phyloP scores from a whole-genome alignment of 2,113 vertebrate genomes.

The Copsychus sechellarum region DNA sequence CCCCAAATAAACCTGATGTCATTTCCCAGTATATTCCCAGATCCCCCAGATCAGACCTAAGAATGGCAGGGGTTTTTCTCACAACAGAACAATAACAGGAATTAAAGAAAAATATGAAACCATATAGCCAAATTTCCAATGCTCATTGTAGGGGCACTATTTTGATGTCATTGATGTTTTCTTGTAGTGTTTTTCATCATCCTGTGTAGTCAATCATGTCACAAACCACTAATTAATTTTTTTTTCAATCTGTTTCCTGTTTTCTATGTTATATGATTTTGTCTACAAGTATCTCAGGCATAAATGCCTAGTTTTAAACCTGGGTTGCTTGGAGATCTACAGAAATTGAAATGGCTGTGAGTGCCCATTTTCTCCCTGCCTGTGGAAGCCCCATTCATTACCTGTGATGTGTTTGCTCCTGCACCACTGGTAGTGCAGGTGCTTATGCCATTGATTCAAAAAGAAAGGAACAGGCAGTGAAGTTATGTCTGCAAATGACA shows the following conservation, averaged over 20 bases:
- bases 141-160: neutral
- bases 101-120: neutral
- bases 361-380: conserved; percentile 21
- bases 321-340: conserved; percentile 74
- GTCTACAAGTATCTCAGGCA: conserved; percentile 76
- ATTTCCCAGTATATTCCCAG: neutral
- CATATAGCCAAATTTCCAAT: neutral
- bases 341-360: conserved; percentile 77
- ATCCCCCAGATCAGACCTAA: neutral
- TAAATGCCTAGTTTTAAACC: conserved; percentile 75
- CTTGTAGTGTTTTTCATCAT: neutral
- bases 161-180: neutral
- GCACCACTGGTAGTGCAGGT: neutral
- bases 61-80: neutral
- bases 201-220: neutral
- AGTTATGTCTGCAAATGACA: neutral
- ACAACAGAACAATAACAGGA: neutral
- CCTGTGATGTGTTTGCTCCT: neutral
- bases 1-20: neutral
- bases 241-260: neutral
- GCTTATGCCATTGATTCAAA: neutral
- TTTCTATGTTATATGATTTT: neutral
- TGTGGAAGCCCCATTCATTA: neutral
- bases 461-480: neutral
- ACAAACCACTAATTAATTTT: neutral